Evolutionary conservation across 1,140 invertebrate genomes (phyloP).

Genomic region (Radopholus similis): DNA sequence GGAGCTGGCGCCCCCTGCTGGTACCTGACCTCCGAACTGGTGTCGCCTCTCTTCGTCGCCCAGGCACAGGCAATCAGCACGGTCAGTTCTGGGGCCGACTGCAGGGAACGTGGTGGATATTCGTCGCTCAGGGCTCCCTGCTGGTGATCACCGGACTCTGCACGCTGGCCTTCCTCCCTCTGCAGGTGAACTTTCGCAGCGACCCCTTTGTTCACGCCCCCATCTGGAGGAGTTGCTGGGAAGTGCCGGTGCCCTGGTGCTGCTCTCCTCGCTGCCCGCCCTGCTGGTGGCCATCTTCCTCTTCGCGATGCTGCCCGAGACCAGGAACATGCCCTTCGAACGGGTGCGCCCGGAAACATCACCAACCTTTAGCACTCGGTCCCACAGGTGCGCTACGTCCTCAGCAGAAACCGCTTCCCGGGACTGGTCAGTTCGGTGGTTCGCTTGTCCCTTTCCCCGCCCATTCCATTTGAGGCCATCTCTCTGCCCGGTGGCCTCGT

Average conservation of each 20-base stretch:
- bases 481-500: too few relatives aligned
- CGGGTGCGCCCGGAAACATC: too few relatives aligned
- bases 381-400: neutral
- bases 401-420: neutral
- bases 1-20: constrained; percentile 42
- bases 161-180: constrained; percentile 30
- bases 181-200: constrained; percentile 10
- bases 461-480: neutral
- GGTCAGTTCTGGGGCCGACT: neutral
- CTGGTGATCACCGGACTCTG: constrained; percentile 25
- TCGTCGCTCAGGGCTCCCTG: constrained; percentile 1
- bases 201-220: neutral
- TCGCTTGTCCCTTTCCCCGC: neutral
- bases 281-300: constrained; percentile 30
- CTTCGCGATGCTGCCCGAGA: constrained; percentile 38
- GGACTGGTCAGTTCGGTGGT: neutral
- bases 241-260: constrained; percentile 10
- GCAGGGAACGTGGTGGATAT: neutral
- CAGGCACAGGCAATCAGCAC: constrained; percentile 27
- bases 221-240: neutral
- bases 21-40: constrained; percentile 44
- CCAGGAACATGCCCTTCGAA: constrained; percentile 3
- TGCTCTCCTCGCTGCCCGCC: constrained; percentile 30
- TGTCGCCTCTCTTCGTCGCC: constrained; percentile 10
- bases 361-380: too few relatives aligned